phyloP scores from a whole-genome alignment of 1,140 invertebrate species.

The Neelides sp. region DNA sequence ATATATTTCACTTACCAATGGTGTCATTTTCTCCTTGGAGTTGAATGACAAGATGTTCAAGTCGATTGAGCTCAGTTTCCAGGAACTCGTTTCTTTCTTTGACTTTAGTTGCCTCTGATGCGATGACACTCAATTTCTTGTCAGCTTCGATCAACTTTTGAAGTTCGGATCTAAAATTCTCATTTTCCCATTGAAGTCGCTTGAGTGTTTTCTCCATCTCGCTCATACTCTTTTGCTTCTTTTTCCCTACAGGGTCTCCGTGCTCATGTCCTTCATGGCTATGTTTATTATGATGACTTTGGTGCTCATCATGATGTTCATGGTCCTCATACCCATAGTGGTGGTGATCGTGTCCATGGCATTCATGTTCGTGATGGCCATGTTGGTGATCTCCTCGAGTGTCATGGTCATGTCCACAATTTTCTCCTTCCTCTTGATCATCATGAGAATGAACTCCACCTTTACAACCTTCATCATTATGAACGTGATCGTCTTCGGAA shows the following conservation, averaged over 20 bases:
- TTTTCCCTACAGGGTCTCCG: neutral
- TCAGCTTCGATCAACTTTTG: slow-evolving; percentile 13
- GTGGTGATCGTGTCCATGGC: slow-evolving; percentile 9
- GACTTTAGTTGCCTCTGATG: slow-evolving; percentile 2
- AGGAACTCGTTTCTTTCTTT: slow-evolving; percentile 14
- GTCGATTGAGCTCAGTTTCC: slow-evolving; percentile 11
- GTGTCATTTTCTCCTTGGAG: slow-evolving; percentile 30
- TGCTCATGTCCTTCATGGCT: slow-evolving; percentile 5
- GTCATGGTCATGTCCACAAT: slow-evolving; percentile 2
- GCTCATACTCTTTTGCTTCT: slow-evolving; percentile 4
- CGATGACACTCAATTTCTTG: slow-evolving; percentile 2
- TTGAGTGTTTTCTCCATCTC: slow-evolving; percentile 25
- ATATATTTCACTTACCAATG: slow-evolving; percentile 19
- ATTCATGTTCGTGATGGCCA: slow-evolving; percentile 2
- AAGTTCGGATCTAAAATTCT: slow-evolving; percentile 21
- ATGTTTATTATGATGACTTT: slow-evolving; percentile 2
- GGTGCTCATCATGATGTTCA: slow-evolving; percentile 3
- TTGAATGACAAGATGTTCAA: slow-evolving; percentile 29
- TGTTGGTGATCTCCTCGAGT: slow-evolving; percentile 7
- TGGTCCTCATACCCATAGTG: slow-evolving; percentile 11
- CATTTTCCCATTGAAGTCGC: slow-evolving; percentile 29
- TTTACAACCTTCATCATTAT: slow-evolving; percentile 7
- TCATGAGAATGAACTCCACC: neutral
- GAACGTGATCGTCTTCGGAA: neutral
- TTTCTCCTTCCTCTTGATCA: neutral